A percentile compares a stretch with the other conserved stretches of the same genome.
These are phyloP conservation scores for Parotocinclus haroldoi DNA, from an alignment of 2,797 vertebrate genomes.

Conservation along the genomic window DNA sequence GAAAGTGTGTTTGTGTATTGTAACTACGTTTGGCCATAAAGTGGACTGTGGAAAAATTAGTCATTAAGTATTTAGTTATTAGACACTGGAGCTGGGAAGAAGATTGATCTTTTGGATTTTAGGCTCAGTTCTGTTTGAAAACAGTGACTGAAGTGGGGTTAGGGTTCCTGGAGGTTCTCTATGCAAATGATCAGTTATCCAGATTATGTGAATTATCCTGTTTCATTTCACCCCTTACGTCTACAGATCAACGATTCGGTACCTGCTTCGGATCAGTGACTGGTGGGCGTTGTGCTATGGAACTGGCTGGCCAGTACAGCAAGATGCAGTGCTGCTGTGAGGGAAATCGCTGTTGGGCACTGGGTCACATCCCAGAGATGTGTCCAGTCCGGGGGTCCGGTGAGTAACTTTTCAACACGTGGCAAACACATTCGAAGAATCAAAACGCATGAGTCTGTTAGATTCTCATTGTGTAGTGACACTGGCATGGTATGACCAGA, in stretches of 20 bases:
- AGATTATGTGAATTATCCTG: too few relatives aligned
- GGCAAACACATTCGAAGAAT: too few relatives aligned
- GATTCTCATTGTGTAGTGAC: background rate
- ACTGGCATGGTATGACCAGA: background rate
- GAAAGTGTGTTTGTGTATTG: too few relatives aligned
- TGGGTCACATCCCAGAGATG: slow-evolving; percentile 87
- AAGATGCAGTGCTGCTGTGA: slow-evolving; percentile 96
- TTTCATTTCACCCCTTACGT: background rate
- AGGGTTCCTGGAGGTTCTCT: background rate
- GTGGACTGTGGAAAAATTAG: too few relatives aligned
- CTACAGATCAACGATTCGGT: slow-evolving; percentile 87
- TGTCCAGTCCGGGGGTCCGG: slow-evolving; percentile 91
- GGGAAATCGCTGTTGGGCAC: slow-evolving; percentile 90
- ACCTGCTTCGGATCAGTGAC: slow-evolving; percentile 88
- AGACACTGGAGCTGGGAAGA: too few relatives aligned
- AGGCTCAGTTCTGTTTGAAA: too few relatives aligned
- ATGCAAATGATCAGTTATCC: background rate
- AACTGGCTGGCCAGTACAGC: slow-evolving; percentile 84
- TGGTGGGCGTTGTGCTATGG: slow-evolving; percentile 86
- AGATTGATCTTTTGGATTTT: too few relatives aligned
- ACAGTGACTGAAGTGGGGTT: too few relatives aligned
- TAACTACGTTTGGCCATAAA: too few relatives aligned
- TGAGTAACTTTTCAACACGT: slow-evolving; percentile 58
- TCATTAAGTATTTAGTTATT: too few relatives aligned
- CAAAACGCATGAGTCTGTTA: too few relatives aligned